Evolutionary conservation across 2,888 invertebrate genomes (phyloP).

Genomic region (Carcina quercana): DNA sequence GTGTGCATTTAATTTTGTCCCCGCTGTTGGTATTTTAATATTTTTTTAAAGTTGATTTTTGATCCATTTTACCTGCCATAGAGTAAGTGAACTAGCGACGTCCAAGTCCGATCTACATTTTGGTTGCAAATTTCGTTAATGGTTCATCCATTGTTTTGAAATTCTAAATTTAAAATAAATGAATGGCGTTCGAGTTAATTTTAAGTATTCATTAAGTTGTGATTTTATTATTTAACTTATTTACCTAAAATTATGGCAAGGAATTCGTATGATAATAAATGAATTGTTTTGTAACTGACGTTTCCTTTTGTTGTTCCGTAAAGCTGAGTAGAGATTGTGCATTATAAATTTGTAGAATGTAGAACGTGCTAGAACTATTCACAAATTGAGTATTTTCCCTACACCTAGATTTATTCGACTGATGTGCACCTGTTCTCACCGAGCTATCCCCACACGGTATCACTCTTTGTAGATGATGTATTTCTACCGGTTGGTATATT

Average conservation of each 20-base stretch:
- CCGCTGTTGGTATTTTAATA: constrained; percentile 46
- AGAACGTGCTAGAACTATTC: too few species aligned
- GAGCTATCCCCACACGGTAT: too few species aligned
- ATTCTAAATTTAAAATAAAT: constrained; percentile 49
- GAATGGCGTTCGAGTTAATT: constrained; percentile 62
- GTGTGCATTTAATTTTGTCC: constrained; percentile 43
- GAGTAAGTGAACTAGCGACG: constrained; percentile 62
- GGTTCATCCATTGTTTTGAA: constrained; percentile 23
- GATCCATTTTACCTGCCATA: constrained; percentile 70
- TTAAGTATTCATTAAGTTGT: constrained; percentile 73
- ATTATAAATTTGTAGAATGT: too few species aligned
- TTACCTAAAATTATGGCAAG: constrained; percentile 73
- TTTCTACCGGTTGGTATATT: too few species aligned
- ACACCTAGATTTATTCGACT: too few species aligned
- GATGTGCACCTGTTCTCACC: too few species aligned
- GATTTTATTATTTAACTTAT: constrained; percentile 72
- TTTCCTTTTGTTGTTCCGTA: neutral
- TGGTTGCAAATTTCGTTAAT: constrained; percentile 19
- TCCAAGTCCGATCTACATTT: constrained; percentile 31
- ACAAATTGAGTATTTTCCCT: too few species aligned
- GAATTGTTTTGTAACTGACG: constrained; percentile 44
- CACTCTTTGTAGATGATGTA: too few species aligned
- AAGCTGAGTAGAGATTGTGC: too few species aligned
- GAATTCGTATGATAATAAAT: constrained; percentile 67
- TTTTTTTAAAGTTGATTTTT: constrained; percentile 58